These are phyloP conservation scores for Griposia aprilina DNA, from an alignment of 2,888 invertebrate genomes.

Conservation along the genomic window DNA sequence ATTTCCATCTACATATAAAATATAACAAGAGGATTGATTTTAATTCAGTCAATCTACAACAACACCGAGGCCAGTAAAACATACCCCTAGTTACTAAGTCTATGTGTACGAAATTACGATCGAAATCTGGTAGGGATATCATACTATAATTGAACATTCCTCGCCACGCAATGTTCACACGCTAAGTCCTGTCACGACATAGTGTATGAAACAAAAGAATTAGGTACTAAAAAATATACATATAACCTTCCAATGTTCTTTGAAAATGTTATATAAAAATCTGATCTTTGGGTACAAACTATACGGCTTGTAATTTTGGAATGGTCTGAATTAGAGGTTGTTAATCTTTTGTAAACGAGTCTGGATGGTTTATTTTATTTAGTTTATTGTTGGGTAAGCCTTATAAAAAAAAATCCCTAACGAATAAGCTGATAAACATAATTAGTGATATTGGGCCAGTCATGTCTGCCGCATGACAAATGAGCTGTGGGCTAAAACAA, in stretches of 20 bases:
- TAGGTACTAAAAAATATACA: conserved; percentile 25
- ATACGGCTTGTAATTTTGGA: no score
- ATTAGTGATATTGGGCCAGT: no score
- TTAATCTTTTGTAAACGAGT: no score
- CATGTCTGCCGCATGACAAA: no score
- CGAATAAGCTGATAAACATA: no score
- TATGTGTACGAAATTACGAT: conserved; percentile 43
- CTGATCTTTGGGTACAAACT: no score
- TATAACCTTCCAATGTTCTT: not conserved
- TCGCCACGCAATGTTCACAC: conserved; percentile 64
- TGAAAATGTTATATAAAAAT: not conserved
- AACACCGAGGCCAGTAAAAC: conserved; percentile 16
- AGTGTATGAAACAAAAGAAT: conserved; percentile 55
- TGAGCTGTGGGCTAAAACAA: no score
- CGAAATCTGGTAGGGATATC: conserved; percentile 56
- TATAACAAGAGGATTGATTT: not conserved
- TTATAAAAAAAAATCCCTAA: no score
- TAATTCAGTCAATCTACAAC: not conserved
- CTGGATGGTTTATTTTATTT: no score
- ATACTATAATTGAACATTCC: conserved; percentile 56
- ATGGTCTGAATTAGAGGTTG: no score
- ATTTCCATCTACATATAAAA: not conserved
- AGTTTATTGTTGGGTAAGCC: no score
- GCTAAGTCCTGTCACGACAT: conserved; percentile 54
- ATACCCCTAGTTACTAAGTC: conserved; percentile 14